These are phyloP conservation scores for Schizothorax lantsangensis DNA, from an alignment of 2,797 vertebrate genomes.

Conservation along the genomic window DNA sequence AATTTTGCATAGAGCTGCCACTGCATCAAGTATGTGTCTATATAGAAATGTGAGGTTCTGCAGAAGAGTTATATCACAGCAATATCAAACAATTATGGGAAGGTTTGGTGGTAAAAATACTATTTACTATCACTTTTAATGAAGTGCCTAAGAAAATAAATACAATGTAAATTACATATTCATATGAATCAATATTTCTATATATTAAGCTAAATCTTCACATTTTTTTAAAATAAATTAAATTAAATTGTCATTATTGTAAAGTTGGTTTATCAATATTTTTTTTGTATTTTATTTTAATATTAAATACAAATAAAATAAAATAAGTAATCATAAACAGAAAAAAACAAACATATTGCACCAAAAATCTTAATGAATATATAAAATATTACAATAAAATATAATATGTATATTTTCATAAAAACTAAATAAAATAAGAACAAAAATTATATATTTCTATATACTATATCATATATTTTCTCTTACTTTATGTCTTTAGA, in stretches of 20 bases:
- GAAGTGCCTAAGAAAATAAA: background rate
- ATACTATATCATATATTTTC: background rate
- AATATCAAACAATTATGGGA: constrained; percentile 7
- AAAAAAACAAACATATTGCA: background rate
- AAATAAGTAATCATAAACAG: no score
- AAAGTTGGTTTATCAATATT: background rate
- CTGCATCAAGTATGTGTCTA: background rate
- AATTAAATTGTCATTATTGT: background rate
- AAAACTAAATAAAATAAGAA: background rate
- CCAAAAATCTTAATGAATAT: background rate
- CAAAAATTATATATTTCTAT: background rate
- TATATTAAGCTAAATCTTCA: background rate
- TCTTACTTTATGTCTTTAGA: constrained; percentile 72
- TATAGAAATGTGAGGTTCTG: background rate
- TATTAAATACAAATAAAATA: background rate
- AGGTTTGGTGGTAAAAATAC: background rate
- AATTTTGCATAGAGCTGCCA: constrained; percentile 30
- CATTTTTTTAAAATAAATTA: no score
- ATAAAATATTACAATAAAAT: background rate
- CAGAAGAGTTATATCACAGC: background rate
- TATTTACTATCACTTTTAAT: background rate
- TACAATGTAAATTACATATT: background rate
- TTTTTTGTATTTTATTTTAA: background rate
- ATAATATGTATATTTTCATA: background rate
- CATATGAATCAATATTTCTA: background rate